Evolutionary conservation across 2,888 invertebrate species (phyloP).

Genomic region (Sphaerophoria rueppellii): DNA sequence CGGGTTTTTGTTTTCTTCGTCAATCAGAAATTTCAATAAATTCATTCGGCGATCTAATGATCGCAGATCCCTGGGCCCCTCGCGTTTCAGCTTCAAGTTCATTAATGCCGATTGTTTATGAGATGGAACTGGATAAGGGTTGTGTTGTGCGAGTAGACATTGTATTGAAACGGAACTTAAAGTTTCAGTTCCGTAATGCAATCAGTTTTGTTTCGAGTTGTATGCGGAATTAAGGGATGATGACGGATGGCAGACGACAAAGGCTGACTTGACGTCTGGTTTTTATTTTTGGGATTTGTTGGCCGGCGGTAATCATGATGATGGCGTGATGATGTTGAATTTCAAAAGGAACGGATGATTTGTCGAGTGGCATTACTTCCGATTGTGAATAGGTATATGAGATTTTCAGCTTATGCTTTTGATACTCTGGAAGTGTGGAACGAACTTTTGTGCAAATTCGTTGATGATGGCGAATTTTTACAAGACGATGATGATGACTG

Average conservation of each 20-base stretch:
- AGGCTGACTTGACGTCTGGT: conserved; percentile 41
- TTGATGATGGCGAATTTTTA: conserved; percentile 10
- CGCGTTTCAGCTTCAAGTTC: conserved; percentile 38
- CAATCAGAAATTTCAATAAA: conserved; percentile 6
- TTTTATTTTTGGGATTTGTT: not conserved
- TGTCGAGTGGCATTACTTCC: conserved; percentile 67
- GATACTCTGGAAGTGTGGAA: conserved; percentile 9
- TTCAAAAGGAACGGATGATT: conserved; percentile 64
- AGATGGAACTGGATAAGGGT: conserved; percentile 41
- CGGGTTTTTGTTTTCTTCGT: not conserved
- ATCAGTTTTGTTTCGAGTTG: conserved; percentile 2
- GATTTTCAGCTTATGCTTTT: conserved; percentile 29
- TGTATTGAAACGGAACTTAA: conserved; percentile 1
- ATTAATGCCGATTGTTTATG: conserved; percentile 53
- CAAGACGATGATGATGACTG: conserved; percentile 2
- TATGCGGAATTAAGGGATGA: conserved; percentile 43
- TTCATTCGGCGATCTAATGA: conserved; percentile 51
- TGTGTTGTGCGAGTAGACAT: conserved; percentile 13
- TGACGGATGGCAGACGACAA: conserved; percentile 23
- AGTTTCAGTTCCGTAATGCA: conserved; percentile 31
- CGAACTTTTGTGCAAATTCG: not conserved
- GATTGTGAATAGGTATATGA: conserved; percentile 42
- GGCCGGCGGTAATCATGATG: conserved; percentile 1
- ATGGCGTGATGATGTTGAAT: conserved; percentile 40
- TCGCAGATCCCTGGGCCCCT: conserved; percentile 26